These are phyloP conservation scores for Trinorchestia longiramus DNA, from an alignment of 1,140 invertebrate species.

Conservation along the genomic window DNA sequence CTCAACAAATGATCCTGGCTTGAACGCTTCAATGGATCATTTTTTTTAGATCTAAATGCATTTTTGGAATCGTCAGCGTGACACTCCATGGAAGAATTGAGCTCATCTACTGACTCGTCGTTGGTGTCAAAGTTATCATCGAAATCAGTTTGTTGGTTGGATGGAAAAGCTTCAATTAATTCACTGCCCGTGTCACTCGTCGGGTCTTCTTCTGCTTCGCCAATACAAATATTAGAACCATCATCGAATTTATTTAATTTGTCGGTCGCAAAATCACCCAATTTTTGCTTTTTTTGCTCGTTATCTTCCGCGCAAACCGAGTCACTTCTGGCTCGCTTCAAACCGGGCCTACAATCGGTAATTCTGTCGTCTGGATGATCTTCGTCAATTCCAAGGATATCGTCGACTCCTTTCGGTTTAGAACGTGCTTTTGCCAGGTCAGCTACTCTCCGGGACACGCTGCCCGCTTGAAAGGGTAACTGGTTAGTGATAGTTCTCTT, in stretches of 20 bases:
- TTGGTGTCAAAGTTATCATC: background rate
- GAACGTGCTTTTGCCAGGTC: slow-evolving; percentile 2
- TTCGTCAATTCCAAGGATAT: background rate
- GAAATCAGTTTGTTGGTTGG: background rate
- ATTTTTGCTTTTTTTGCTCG: background rate
- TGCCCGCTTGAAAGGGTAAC: slow-evolving; percentile 64
- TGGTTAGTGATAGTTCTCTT: slow-evolving; percentile 73
- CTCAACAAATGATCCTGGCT: background rate
- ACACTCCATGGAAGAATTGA: background rate
- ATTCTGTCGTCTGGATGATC: background rate
- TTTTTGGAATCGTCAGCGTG: background rate
- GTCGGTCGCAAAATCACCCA: background rate
- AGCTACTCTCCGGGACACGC: background rate
- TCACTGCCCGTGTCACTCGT: background rate
- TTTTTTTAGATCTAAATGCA: background rate
- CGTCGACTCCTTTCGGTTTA: background rate
- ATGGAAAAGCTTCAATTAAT: background rate
- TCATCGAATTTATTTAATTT: background rate
- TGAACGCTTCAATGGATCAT: background rate
- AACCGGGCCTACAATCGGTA: background rate
- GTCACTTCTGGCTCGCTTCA: background rate
- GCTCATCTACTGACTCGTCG: background rate
- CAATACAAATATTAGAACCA: background rate
- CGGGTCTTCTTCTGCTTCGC: background rate
- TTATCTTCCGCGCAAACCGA: background rate